Evolutionary conservation across 2,797 vertebrate species (phyloP), one percentile per base, ranked within the genome.

Genomic region (Meriones psammophilus): DNA sequence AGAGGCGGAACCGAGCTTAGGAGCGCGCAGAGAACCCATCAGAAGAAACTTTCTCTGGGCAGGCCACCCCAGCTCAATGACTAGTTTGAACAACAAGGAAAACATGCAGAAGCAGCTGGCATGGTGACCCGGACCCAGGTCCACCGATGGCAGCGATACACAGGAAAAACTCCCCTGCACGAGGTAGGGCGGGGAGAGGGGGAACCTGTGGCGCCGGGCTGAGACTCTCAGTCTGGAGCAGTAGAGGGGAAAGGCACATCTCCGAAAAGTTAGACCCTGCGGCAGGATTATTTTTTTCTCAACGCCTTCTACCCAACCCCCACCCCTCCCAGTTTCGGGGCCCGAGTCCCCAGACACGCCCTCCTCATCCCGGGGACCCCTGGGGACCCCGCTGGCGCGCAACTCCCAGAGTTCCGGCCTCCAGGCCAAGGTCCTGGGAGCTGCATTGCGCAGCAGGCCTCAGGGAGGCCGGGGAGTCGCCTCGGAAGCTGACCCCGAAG

Each of bases 291-390:
- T 69, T 50, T 92, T 83, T 33, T 14, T 15, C 30, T 71, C 64
- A 50, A 58, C 46, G 13, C 30, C 58, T 89, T 62, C 22, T 76
- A 0, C 42, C 36, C 58, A 62, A 73, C 62, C 39, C 30, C 80
- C 79, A 77, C 36, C 30, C 54, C 89, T 95, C 89, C 39, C 3
- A 28, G 73, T 62, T 94, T 56, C 30, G 77, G 84, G 66, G 50
- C 14, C 74, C 10, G 24, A 88, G 69, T 83, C 81, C 6, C 88
- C 90, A 85, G 96, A 97, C 96, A 94, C 92, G 76, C 94, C 94
- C 95, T 95, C 96, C 71, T 92, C 39, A 33, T 39, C 36, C 60
- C 4, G 69, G 36, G 69, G 69, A 54, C 79, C 89, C 88, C 93
- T 13, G 1, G 64, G 83, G 91, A 92, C 90, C 93, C 93, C 15